phyloP scores from a whole-genome alignment of 2,113 vertebrate species.

The Lasiurus borealis region DNA sequence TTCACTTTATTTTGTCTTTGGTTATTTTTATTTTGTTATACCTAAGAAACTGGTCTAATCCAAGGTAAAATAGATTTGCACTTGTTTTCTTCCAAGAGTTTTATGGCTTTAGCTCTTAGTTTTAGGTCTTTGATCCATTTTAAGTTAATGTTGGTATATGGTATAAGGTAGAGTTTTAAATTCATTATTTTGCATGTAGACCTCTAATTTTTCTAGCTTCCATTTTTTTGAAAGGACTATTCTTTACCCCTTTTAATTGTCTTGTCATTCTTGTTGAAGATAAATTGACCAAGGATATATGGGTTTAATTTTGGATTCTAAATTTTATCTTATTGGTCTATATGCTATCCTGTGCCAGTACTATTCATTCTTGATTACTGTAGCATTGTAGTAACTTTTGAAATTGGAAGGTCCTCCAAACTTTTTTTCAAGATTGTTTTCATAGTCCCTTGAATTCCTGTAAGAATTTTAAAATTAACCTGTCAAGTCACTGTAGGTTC shows the following conservation, averaged over 20 bases:
- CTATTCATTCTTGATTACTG: not conserved
- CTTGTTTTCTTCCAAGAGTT: not conserved
- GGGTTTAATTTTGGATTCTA: not conserved
- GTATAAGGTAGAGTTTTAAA: not conserved
- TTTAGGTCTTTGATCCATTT: not conserved
- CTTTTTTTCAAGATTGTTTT: not conserved
- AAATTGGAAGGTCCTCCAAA: not conserved
- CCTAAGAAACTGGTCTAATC: not conserved
- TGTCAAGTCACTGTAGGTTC: not conserved
- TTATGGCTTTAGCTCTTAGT: not conserved
- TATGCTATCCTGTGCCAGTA: not conserved
- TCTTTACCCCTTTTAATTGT: not conserved
- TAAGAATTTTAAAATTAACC: not conserved
- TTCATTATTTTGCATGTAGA: not conserved
- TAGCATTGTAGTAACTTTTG: not conserved
- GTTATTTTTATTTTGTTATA: not conserved
- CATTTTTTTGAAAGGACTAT: conserved; percentile 3
- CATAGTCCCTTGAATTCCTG: not conserved
- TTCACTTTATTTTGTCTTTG: not conserved
- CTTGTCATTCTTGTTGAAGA: not conserved
- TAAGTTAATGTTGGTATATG: not conserved
- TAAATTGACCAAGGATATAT: not conserved
- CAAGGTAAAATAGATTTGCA: not conserved
- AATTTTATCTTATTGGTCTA: not conserved
- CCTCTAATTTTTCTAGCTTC: not conserved